phyloP scores from a whole-genome alignment of 2,113 vertebrate species.

The Heterotilapia buettikoferi region DNA sequence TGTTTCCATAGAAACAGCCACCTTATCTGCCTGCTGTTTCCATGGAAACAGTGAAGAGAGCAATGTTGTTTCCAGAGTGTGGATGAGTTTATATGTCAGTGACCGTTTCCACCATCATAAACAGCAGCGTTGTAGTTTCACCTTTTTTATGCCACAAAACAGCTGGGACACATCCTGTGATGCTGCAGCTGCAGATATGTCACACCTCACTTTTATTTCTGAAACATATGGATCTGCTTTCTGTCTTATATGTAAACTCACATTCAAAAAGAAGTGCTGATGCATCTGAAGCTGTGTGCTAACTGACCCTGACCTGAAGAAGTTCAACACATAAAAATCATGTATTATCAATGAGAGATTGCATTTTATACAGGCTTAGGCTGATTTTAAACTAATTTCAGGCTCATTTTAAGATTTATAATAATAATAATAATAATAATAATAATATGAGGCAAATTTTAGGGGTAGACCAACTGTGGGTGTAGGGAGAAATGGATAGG shows the following conservation, averaged over 20 bases:
- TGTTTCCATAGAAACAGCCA: constrained; percentile 33
- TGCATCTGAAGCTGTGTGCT: neutral
- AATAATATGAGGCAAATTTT: neutral
- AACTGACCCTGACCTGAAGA: neutral
- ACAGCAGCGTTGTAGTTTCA: neutral
- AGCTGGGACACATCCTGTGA: neutral
- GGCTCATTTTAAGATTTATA: rapidly evolving
- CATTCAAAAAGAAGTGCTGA: neutral
- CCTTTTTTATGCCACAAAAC: neutral
- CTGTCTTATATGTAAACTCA: neutral
- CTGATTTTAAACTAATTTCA: neutral
- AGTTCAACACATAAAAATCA: neutral
- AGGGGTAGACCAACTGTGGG: neutral
- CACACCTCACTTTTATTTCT: neutral
- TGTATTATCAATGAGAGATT: neutral
- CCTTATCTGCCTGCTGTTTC: constrained; percentile 9
- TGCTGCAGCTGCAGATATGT: neutral
- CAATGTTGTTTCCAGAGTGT: neutral
- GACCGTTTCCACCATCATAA: neutral
- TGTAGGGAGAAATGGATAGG: neutral
- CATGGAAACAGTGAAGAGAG: constrained; percentile 10
- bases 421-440: neutral
- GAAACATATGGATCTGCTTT: neutral
- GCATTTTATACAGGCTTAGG: neutral
- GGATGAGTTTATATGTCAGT: neutral